Evolutionary conservation across 2,888 invertebrate species (phyloP).

Genomic region (Agrochola litura): DNA sequence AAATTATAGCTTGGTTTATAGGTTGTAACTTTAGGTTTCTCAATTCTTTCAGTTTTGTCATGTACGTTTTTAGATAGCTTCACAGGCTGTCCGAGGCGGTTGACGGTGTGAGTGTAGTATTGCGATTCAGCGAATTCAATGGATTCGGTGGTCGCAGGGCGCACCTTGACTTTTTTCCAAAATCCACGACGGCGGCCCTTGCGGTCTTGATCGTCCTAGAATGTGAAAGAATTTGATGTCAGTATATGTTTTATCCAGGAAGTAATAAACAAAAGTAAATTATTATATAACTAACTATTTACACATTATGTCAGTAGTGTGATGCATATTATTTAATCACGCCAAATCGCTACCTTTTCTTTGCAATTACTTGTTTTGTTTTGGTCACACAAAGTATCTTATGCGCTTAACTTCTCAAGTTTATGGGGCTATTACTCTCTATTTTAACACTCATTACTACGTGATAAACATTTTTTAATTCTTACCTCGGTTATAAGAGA

Average conservation of each 20-base stretch:
- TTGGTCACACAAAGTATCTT: too few species aligned
- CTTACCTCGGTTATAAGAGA: conserved; percentile 78
- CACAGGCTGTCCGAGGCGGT: conserved; percentile 82
- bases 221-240: conserved; percentile 52
- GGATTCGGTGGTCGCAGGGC: conserved; percentile 90
- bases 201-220: conserved; percentile 77
- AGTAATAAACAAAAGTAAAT: too few species aligned
- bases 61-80: conserved; percentile 72
- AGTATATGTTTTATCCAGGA: background rate
- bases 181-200: conserved; percentile 91
- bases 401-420: background rate
- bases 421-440: background rate
- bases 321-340: background rate
- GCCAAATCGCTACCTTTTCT: background rate
- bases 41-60: conserved; percentile 73
- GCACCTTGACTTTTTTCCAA: conserved; percentile 93
- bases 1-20: conserved; percentile 83
- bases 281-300: too few species aligned
- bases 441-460: background rate
- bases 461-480: background rate
- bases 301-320: conserved; percentile 1
- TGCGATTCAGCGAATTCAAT: conserved; percentile 96
- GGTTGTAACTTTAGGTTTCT: conserved; percentile 81
- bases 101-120: conserved; percentile 91
- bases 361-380: background rate